Evolutionary conservation across 2,113 vertebrate species (phyloP), one percentile per base, ranked within the genome.

Genomic region (Gallinago jamesoni): DNA sequence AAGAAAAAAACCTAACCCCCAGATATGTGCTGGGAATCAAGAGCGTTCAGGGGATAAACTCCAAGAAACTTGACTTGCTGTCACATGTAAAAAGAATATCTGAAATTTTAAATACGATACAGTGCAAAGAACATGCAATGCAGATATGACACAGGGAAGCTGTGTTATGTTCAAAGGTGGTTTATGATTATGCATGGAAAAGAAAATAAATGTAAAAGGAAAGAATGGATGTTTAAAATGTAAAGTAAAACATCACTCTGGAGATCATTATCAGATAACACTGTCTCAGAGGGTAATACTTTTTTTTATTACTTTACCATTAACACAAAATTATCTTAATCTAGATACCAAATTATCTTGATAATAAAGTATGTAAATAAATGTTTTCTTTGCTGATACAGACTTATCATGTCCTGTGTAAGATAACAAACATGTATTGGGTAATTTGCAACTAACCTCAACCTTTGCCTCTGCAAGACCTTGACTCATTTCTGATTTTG

Each of bases 331-430:
- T 82, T 92, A 94, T 95, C 93, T 95, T 75, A 21, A 92, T 95
- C 77, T 75, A 87, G 91, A 81, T 92, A 81, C 6, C 55, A 56
- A 89, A 81, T 90, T 87, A 77, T 87, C 73, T 66, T 89, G 86
- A 92, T 87, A 90, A 85, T 67, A 21, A 78, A 70, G 39, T 33
- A 67, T n/a, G 52, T 84, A 81, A 92, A 89, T 70, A 92, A 84
- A 91, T 95, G 52, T 72, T 95, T 94, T 90, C 68, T 59, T 87
- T 95, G 43, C 52, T 92, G 82, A 94, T 82, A 75, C 7, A 14
- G 81, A 68, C 23, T 81, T 96, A 91, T 73, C 50, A 28, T 48
- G 73, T 91, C 45, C 35, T 19, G 9, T 60, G 60, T 72, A 81
- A 94, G 73, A 82, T 81, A 87, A 78, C 75, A 52, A 93, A 88